These are phyloP conservation scores for Galerucella pusilla DNA, from an alignment of 2,888 invertebrate genomes.

Conservation along the genomic window DNA sequence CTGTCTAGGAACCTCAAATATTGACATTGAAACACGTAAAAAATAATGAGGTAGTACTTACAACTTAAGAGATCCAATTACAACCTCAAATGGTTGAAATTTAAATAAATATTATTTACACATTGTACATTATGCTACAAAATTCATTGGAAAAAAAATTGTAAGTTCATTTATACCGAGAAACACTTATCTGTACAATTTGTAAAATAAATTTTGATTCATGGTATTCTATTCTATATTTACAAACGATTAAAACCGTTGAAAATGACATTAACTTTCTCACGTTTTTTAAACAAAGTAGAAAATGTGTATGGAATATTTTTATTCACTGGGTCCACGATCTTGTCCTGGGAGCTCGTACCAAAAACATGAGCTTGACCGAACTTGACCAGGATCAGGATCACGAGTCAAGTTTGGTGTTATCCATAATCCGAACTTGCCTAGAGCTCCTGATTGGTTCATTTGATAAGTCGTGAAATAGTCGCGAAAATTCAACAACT, in stretches of 20 bases:
- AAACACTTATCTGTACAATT: slow-evolving; percentile 1
- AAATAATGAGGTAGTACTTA: slow-evolving; percentile 57
- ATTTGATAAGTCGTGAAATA: too few species aligned
- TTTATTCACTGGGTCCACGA: too few species aligned
- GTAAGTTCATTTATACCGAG: slow-evolving; percentile 10
- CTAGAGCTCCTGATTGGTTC: too few species aligned
- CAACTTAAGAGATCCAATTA: slow-evolving; percentile 45
- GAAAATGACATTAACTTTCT: neutral
- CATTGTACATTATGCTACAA: slow-evolving; percentile 36
- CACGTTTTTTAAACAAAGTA: too few species aligned
- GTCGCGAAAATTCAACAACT: too few species aligned
- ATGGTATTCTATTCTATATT: neutral
- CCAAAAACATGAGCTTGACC: too few species aligned
- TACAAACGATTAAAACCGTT: neutral
- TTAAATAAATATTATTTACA: slow-evolving; percentile 40
- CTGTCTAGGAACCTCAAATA: slow-evolving; percentile 59
- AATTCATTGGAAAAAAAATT: slow-evolving; percentile 7
- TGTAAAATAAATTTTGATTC: too few species aligned
- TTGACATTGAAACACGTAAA: slow-evolving; percentile 53
- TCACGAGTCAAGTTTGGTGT: too few species aligned
- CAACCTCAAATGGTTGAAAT: slow-evolving; percentile 28
- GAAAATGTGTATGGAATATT: too few species aligned
- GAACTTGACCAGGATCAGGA: too few species aligned
- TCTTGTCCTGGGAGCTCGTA: too few species aligned
- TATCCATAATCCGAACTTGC: too few species aligned